A percentile compares a stretch with the other conserved stretches of the same genome.
Conservation (phyloP, 2,797 vertebrate genomes). For the Pteropus rufus region DNA sequence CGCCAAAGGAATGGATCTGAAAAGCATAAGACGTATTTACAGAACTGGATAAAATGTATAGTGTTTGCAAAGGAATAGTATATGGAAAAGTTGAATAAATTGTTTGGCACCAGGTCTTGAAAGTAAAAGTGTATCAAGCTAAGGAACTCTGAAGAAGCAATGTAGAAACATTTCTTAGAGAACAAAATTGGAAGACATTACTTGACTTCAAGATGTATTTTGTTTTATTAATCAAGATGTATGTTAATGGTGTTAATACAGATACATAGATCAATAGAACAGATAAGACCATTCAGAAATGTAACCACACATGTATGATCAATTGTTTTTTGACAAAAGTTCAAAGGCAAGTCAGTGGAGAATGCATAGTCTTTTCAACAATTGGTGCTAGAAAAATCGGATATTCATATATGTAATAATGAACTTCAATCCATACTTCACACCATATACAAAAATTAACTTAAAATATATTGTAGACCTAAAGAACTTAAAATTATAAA, state of each 20-base stretch:
- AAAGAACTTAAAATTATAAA: background rate
- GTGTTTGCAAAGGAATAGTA: background rate
- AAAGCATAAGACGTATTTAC: background rate
- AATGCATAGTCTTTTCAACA: background rate
- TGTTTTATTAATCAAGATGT: background rate
- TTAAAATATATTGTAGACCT: background rate
- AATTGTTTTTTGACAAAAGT: background rate
- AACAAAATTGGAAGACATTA: background rate
- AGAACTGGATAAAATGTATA: background rate
- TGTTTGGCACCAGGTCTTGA: background rate
- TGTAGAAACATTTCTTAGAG: background rate
- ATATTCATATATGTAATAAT: background rate
- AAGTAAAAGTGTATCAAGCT: background rate
- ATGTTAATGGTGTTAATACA: background rate
- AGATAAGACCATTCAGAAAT: background rate
- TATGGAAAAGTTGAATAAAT: background rate
- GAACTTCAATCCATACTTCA: background rate
- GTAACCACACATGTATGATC: background rate
- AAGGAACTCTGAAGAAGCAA: background rate
- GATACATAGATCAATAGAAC: background rate
- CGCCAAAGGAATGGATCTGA: background rate
- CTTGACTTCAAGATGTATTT: background rate
- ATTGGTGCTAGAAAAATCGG: background rate
- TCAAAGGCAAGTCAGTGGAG: background rate
- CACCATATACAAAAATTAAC: background rate